Percentiles rank a stretch among this genome's conserved stretches.
phyloP scores from a whole-genome alignment of 1,140 invertebrate genomes.

The Whitmania pigra region DNA sequence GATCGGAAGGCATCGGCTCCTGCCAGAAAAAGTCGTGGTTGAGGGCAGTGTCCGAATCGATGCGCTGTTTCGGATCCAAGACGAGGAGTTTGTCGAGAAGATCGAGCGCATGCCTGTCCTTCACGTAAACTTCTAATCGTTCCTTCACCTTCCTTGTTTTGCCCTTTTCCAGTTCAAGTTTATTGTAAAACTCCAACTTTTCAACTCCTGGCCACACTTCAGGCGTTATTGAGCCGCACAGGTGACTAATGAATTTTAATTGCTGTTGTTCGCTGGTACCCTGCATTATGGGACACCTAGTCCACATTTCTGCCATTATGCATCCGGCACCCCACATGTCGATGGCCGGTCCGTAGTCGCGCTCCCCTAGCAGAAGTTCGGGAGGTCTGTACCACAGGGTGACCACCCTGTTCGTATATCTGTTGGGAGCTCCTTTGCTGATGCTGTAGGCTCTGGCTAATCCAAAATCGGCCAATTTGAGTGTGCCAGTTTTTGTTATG shows the following conservation, averaged over 20 bases:
- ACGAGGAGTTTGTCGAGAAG: conserved; percentile 81
- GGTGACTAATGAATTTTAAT: conserved; percentile 78
- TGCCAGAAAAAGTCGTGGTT: conserved; percentile 98
- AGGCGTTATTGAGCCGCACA: conserved; percentile 87
- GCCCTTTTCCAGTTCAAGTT: conserved; percentile 76
- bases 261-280: conserved; percentile 93
- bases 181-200: conserved; percentile 74
- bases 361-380: conserved; percentile 71
- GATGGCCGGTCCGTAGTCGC: conserved; percentile 80
- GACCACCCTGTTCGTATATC: conserved; percentile 92
- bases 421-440: conserved; percentile 71
- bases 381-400: conserved; percentile 95
- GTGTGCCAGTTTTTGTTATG: conserved; percentile 86
- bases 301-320: conserved; percentile 99
- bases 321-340: conserved; percentile 98
- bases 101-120: conserved; percentile 81
- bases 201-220: conserved; percentile 89
- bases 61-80: conserved; percentile 77
- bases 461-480: conserved; percentile 49
- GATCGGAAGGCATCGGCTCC: conserved; percentile 76
- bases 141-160: conserved; percentile 85
- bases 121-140: conserved; percentile 75
- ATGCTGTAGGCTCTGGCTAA: conserved; percentile 70
- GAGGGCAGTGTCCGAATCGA: conserved; percentile 77
- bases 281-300: conserved; percentile 60